Conservation (phyloP, 2,797 vertebrate species). For the Merluccius polli region DNA sequence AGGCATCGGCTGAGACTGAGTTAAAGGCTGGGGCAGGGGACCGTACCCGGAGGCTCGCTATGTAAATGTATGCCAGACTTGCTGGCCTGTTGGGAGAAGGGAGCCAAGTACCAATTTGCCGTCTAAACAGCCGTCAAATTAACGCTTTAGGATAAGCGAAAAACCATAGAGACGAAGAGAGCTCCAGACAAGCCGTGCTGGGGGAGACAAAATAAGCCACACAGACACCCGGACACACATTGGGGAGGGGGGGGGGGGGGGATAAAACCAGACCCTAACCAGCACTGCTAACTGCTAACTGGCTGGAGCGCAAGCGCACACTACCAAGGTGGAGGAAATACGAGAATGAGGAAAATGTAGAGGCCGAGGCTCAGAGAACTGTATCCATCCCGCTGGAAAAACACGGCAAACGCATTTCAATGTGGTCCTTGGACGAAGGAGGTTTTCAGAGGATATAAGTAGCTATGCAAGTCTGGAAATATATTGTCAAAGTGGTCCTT, state of each 20-base stretch:
- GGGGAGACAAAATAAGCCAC: constrained; percentile 30
- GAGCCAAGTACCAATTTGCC: constrained; percentile 58
- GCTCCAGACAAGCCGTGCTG: constrained; percentile 53
- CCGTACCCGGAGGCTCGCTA: constrained; percentile 43
- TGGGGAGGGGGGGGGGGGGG: too few species aligned
- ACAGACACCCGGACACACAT: neutral
- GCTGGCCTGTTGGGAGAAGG: constrained; percentile 53
- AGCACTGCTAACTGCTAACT: too few species aligned
- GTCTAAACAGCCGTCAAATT: constrained; percentile 69
- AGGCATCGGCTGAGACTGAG: constrained; percentile 38
- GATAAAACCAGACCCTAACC: too few species aligned
- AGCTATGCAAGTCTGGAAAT: constrained; percentile 12
- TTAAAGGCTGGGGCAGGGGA: constrained; percentile 48
- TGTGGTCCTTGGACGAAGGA: neutral
- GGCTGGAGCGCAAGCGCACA: too few species aligned
- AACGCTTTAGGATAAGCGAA: constrained; percentile 55
- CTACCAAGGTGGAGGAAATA: too few species aligned
- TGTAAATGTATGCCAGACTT: constrained; percentile 62
- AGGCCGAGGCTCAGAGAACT: too few species aligned
- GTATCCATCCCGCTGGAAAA: too few species aligned
- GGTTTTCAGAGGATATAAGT: neutral
- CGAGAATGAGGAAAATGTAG: too few species aligned
- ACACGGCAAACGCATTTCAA: constrained; percentile 11
- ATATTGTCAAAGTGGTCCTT: constrained; percentile 5
- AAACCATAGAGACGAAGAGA: constrained; percentile 51